Percentiles rank a stretch among this genome's conserved stretches.
phyloP scores from a whole-genome alignment of 2,113 vertebrate genomes.

The Dolichotis patagonum region DNA sequence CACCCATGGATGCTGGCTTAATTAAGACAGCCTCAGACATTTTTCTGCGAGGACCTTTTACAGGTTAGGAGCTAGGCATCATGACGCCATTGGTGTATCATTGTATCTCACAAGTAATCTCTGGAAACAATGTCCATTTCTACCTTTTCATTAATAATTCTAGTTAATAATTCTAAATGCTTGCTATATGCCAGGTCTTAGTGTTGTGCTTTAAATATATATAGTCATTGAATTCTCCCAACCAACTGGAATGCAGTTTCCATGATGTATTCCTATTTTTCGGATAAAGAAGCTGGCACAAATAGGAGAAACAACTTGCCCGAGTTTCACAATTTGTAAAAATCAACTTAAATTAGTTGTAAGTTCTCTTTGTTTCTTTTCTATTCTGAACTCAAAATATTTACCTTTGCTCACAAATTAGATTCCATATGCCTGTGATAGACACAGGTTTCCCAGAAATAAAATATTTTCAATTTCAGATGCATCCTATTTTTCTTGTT shows the following conservation, averaged over 20 bases:
- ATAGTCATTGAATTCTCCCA: background rate
- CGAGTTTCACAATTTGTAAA: slow-evolving; percentile 18
- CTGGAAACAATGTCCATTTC: background rate
- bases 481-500: background rate
- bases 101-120: slow-evolving; percentile 8
- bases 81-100: background rate
- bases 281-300: background rate
- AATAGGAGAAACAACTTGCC: background rate
- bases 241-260: background rate
- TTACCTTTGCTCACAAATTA: background rate
- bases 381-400: slow-evolving; percentile 41
- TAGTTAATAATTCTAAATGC: slow-evolving; percentile 34
- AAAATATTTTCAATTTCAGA: slow-evolving; percentile 39
- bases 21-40: background rate
- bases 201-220: background rate
- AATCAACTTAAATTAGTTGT: background rate
- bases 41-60: background rate
- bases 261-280: slow-evolving; percentile 37
- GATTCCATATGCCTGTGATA: background rate
- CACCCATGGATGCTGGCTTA: background rate
- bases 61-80: background rate
- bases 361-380: slow-evolving; percentile 49
- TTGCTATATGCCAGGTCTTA: background rate
- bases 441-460: slow-evolving; percentile 14
- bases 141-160: slow-evolving; percentile 16